These are phyloP conservation scores for Hirtodrosophila duncani DNA, from an alignment of 2,888 invertebrate genomes.

Conservation along the genomic window DNA sequence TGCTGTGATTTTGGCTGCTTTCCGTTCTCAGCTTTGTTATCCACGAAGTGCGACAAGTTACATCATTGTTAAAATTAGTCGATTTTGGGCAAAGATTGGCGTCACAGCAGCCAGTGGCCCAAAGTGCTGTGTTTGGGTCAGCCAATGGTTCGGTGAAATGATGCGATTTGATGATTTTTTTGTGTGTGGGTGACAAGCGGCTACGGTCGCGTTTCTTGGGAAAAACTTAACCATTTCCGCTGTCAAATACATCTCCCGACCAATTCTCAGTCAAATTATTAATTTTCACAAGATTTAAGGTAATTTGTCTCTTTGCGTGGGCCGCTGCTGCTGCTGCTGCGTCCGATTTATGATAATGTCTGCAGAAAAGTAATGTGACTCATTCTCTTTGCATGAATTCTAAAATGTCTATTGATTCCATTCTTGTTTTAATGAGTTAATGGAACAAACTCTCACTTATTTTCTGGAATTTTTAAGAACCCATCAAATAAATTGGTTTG, in stretches of 20 bases:
- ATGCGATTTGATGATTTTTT: constrained; percentile 25
- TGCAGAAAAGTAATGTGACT: constrained; percentile 23
- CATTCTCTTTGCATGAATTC: too few relatives aligned
- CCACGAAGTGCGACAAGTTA: constrained; percentile 66
- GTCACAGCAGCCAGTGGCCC: constrained; percentile 20
- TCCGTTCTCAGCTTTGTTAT: constrained; percentile 14
- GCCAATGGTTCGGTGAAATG: background rate
- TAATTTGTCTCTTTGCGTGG: constrained; percentile 50
- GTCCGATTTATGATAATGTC: constrained; percentile 22
- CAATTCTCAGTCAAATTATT: constrained; percentile 26
- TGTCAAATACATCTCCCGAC: constrained; percentile 23
- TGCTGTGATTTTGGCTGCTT: background rate
- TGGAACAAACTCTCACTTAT: background rate
- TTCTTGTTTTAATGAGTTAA: too few relatives aligned
- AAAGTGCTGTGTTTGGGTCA: background rate
- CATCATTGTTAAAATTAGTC: constrained; percentile 77
- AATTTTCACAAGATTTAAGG: constrained; percentile 42
- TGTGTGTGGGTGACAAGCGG: constrained; percentile 39
- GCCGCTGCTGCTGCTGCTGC: background rate
- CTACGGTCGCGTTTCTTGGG: constrained; percentile 36
- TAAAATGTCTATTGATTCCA: too few relatives aligned
- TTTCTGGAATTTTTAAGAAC: constrained; percentile 7
- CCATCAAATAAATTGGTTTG: constrained; percentile 37
- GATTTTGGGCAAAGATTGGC: constrained; percentile 37
- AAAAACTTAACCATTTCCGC: constrained; percentile 52